A percentile compares a stretch with the other conserved stretches of the same genome.
phyloP scores from a whole-genome alignment of 2,797 vertebrate genomes.

The Enoplosus armatus region DNA sequence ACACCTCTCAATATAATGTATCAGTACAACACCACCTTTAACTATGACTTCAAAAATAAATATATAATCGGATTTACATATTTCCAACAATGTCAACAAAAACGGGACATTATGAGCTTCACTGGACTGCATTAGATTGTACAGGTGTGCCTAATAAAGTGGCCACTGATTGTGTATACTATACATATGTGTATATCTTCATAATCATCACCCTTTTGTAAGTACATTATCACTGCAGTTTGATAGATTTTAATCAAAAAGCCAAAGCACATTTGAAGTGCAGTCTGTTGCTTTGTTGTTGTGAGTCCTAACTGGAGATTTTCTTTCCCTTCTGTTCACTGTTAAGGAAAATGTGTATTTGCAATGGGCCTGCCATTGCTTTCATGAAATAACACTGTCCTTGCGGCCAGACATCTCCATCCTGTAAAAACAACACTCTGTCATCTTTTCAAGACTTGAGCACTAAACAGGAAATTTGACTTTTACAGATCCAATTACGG shows the following conservation, averaged over 20 bases:
- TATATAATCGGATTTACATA: neutral
- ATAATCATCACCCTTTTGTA: neutral
- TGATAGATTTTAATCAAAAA: slow-evolving; percentile 4
- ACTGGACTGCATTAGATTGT: no score
- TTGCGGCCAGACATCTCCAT: slow-evolving; percentile 70
- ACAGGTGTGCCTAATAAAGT: neutral
- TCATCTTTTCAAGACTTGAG: slow-evolving; percentile 74
- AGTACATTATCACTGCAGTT: slow-evolving; percentile 1
- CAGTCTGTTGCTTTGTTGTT: neutral
- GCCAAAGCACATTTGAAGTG: slow-evolving; percentile 2
- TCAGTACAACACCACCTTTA: neutral
- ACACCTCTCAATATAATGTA: neutral
- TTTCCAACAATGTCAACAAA: neutral
- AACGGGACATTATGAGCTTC: neutral
- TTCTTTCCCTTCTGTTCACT: slow-evolving; percentile 45
- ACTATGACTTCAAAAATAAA: neutral
- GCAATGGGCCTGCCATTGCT: slow-evolving; percentile 53
- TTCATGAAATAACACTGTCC: slow-evolving; percentile 68
- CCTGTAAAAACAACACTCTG: slow-evolving; percentile 69
- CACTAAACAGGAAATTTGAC: slow-evolving; percentile 80
- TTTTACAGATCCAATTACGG: slow-evolving; percentile 80
- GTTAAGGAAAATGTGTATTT: slow-evolving; percentile 52
- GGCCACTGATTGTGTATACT: neutral
- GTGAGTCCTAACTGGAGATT: slow-evolving; percentile 26
- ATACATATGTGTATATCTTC: neutral